Conservation (phyloP, 1,140 invertebrate species). For the Octopus sinensis region DNA sequence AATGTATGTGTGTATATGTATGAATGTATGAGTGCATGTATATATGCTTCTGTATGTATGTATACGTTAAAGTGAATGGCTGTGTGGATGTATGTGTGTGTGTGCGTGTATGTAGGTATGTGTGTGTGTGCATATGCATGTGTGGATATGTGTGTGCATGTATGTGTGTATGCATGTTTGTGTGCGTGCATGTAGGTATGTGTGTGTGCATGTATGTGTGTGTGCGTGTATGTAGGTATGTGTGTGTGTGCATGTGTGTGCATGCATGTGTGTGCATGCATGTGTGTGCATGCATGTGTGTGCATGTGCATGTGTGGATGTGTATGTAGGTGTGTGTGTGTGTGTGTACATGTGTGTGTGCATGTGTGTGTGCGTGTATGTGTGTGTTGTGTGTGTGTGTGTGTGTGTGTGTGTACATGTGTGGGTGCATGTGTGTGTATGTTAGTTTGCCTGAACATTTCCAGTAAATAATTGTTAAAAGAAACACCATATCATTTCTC, state of each 20-base stretch:
- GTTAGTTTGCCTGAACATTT: constrained; percentile 47
- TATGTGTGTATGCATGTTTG: neutral
- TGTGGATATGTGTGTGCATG: neutral
- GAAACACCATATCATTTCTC: neutral
- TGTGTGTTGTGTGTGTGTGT: neutral
- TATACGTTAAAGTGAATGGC: neutral
- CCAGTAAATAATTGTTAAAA: constrained; percentile 72
- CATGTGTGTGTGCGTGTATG: neutral
- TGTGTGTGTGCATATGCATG: neutral
- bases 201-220: neutral
- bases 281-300: neutral
- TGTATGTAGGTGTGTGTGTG: neutral
- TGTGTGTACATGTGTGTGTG: neutral
- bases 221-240: neutral
- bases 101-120: neutral
- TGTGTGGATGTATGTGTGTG: neutral
- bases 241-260: neutral
- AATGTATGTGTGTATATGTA: neutral
- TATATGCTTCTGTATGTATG: neutral
- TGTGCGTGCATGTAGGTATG: neutral
- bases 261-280: neutral
- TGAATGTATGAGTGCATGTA: neutral
- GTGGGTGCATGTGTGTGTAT: neutral
- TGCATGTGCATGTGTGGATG: neutral
- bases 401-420: neutral